Conservation (phyloP, 2,797 vertebrate genomes). For the Apodemus agrarius region DNA sequence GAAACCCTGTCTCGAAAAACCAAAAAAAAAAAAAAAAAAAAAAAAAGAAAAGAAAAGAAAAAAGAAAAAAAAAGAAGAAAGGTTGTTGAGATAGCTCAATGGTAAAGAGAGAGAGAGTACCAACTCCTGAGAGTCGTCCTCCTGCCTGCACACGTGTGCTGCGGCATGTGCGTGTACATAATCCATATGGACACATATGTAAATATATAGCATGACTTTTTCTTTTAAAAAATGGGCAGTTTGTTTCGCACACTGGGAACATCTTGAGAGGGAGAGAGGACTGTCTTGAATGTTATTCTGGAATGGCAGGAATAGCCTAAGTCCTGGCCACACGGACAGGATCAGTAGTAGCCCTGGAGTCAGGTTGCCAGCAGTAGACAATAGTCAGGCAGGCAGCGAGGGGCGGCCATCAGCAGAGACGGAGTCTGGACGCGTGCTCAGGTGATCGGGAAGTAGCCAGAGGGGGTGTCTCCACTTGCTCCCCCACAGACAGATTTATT, state of each 20-base stretch:
- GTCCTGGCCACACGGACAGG: background rate
- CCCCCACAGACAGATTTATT: background rate
- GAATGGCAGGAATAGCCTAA: background rate
- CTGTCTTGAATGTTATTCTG: background rate
- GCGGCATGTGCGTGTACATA: too few species aligned
- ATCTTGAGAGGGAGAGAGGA: background rate
- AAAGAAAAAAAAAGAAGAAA: background rate
- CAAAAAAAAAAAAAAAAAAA: too few species aligned
- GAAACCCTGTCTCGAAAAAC: too few species aligned
- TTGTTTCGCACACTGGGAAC: background rate
- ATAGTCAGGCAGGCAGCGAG: background rate
- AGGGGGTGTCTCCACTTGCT: too few species aligned
- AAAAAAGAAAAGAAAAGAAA: too few species aligned
- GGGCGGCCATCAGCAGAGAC: background rate
- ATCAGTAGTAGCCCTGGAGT: fast-evolving
- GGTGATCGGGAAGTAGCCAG: background rate
- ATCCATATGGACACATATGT: background rate
- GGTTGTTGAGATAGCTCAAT: background rate
- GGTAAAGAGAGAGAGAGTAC: too few species aligned
- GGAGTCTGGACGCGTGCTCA: background rate
- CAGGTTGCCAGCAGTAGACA: background rate
- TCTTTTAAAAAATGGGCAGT: background rate
- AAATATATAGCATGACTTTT: background rate
- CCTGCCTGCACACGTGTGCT: background rate
- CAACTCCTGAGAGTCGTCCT: background rate